Evolutionary conservation across 2,113 vertebrate genomes (phyloP).

Genomic region (Aphyosemion australe): DNA sequence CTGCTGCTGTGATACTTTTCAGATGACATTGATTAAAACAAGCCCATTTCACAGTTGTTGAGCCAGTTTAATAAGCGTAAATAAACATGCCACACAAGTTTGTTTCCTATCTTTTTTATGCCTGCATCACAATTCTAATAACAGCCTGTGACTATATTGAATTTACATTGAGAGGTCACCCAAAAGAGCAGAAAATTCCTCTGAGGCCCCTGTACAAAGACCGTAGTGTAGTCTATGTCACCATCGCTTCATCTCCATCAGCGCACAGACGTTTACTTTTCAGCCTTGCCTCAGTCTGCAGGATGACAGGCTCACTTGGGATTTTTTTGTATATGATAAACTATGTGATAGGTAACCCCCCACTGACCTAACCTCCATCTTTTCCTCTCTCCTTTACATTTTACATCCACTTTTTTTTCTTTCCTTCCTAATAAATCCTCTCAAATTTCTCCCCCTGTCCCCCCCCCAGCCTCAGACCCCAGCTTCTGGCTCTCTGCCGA

Average conservation of each 20-base stretch:
- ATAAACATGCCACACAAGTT: constrained; percentile 20
- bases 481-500: constrained; percentile 61
- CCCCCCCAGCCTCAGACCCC: constrained; percentile 17
- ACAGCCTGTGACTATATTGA: constrained; percentile 26
- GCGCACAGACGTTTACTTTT: constrained; percentile 61
- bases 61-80: constrained; percentile 16
- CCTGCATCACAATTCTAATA: constrained; percentile 6
- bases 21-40: constrained; percentile 19
- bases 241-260: constrained; percentile 68
- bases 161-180: constrained; percentile 38
- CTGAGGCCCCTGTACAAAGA: constrained; percentile 39
- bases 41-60: constrained; percentile 24
- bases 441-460: constrained; percentile 53
- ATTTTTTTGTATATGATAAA: constrained; percentile 73
- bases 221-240: constrained; percentile 53
- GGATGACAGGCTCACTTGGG: constrained; percentile 59
- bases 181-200: constrained; percentile 17
- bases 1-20: constrained; percentile 25
- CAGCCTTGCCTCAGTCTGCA: constrained; percentile 36
- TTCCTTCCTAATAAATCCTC: constrained; percentile 50
- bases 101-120: constrained; percentile 16
- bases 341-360: constrained; percentile 67
- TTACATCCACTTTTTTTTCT: constrained; percentile 37
- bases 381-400: constrained; percentile 31
- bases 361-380: constrained; percentile 38